Base-by-base conservation (phyloP, 2,888 invertebrate species). In the Aradus depressus region DNA sequence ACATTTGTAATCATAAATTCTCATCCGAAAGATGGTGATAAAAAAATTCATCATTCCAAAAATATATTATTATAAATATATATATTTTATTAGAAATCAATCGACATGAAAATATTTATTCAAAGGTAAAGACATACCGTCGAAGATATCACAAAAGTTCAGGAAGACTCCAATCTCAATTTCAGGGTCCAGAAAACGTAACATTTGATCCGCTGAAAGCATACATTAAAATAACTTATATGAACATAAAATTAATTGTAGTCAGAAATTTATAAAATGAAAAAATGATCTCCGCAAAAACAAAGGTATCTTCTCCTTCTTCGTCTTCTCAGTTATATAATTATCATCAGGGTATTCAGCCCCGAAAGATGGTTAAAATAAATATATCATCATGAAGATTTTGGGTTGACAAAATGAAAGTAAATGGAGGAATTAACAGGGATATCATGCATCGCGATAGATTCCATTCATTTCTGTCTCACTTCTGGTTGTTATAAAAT, bases 11-110 rank as follows among this genome's bases (percentile, higher is more conserved):
- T 55, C 55, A 55, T 39, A 16, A 32, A 14, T 18, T 44, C 21
- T 55, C 55, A 55, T 52, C 45, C 55, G 52, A 55, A 55, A 55
- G 55, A 52, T 55, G 55, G 55, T 55, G 51, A 50, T 26, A 39
- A 41, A 22, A 25, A 22, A 34, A 5, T 31, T 48, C 35, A 43
- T 48, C 48, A 42, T 34, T 12, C 28, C n/a, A 22, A 26, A 44
- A 43, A 49, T 26, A 14, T 25, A 34, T 26, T 16, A 34, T 44
- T 34, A 18, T 1, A 4, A 39, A 22, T 21, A 42, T 42, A 34
- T 4, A 34, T n/a, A 34, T 34, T 18, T 5, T 4, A 4, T 5
- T 14, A 34, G 4, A 34, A 12, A 34, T 6, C 16, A 14, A 34
- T 34, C 35, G n/a, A 34, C 16, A 34, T 14, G 16, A 14, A 12